These are phyloP conservation scores for Crotalus viridis DNA, from an alignment of 2,113 vertebrate genomes.

Conservation along the genomic window DNA sequence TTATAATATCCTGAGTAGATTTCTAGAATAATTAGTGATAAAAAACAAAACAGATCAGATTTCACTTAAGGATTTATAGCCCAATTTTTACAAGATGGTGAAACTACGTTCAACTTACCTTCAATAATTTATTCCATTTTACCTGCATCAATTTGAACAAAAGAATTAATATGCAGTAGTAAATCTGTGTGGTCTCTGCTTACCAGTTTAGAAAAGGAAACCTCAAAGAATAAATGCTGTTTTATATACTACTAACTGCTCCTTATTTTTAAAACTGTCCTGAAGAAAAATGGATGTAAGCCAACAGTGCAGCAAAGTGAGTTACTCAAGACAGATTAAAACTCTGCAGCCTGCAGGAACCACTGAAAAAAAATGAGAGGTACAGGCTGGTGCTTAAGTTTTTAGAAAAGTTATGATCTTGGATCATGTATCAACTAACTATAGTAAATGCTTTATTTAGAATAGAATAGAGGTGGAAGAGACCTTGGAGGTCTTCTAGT, in stretches of 20 bases:
- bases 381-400: background rate
- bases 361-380: conserved; percentile 25
- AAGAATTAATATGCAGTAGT: background rate
- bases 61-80: background rate
- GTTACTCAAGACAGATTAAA: conserved; percentile 26
- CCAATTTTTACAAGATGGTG: background rate
- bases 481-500: too few relatives aligned
- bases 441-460: background rate
- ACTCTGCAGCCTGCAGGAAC: background rate
- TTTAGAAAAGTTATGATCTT: background rate
- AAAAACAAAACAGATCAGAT: background rate
- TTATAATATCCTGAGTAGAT: background rate
- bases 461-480: too few relatives aligned
- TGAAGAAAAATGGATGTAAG: background rate
- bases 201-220: background rate
- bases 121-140: background rate
- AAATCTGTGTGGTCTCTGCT: background rate
- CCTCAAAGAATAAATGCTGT: background rate
- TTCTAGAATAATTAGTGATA: background rate
- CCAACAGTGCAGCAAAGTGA: conserved; percentile 20
- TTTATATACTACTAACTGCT: background rate
- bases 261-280: background rate
- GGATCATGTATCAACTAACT: background rate
- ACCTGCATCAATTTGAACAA: background rate
- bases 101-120: background rate